Base-by-base conservation (phyloP, 2,888 invertebrate genomes). In the Calameuta idolon region DNA sequence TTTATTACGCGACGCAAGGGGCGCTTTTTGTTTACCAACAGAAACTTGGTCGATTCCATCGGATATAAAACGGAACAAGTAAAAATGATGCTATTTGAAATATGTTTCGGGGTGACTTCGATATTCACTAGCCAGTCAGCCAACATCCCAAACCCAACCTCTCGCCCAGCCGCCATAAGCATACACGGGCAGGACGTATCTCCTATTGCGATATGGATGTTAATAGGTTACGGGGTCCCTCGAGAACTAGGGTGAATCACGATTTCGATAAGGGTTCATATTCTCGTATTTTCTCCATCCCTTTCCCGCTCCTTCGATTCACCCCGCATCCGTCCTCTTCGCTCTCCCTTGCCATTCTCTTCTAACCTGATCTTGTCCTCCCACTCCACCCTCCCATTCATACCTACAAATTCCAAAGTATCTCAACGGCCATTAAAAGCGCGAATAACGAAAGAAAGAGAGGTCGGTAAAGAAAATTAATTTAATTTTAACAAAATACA, bases 191-290 rank as follows among this genome's bases (percentile, higher is more conserved):
- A 55, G 40, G 40, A 86, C 88, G 85, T 87, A 86, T 87, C 85
- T 87, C 88, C 87, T 88, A 89, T 89, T 88, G 87, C 84, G 90
- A 89, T 90, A 90, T 89, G 89, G 89, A 90, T 90, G 90, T 90
- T 90, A 90, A 90, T 90, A 89, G 90, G 90, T 89, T 89, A 89
- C 87, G 89, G 87, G 90, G 89, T 90, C 89, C 88, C 87, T 85
- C 84, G 89, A 90, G 89, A 87, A 85, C 87, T 86, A 83, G 88
- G 87, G 87, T 88, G 89, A 89, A 89, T 89, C 88, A 86, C 86
- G 87, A 87, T 88, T 89, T 89, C 89, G 89, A 89, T 89, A 89
- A 89, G 88, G 89, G 87, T 87, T 88, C 87, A 86, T 84, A 85
- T 85, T 87, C 83, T 85, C 84, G 31, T 71, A 33, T 71, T 30